Conservation (phyloP, 2,113 vertebrate genomes). For the Camelus bactrianus region DNA sequence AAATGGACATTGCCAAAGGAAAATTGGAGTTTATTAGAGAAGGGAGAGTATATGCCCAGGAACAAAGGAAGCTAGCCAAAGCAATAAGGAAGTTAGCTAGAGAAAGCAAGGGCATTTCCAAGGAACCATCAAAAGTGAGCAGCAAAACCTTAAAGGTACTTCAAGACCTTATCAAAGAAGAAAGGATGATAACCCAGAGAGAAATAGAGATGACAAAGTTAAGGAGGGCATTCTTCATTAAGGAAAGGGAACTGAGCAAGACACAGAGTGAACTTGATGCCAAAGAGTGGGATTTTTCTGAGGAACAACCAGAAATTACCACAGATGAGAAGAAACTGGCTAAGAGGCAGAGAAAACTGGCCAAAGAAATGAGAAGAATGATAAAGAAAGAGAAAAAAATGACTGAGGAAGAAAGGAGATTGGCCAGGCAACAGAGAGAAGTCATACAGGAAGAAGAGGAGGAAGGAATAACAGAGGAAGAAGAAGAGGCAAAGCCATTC, state of each 20-base stretch:
- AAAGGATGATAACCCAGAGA: conserved; percentile 53
- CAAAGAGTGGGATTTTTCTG: conserved; percentile 29
- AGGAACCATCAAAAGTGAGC: not conserved
- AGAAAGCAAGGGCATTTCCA: not conserved
- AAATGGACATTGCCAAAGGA: conserved; percentile 35
- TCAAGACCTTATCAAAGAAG: conserved; percentile 39
- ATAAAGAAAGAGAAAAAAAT: conserved; percentile 50
- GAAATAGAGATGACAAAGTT: conserved; percentile 51
- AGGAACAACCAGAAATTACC: conserved; percentile 49
- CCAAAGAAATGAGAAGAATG: conserved; percentile 45
- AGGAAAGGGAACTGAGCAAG: conserved; percentile 1
- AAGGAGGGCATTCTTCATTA: not conserved
- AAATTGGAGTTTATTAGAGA: conserved; percentile 31
- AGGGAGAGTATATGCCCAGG: conserved; percentile 53
- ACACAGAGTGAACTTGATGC: conserved; percentile 48
- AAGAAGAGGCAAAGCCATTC: not conserved
- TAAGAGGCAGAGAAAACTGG: conserved; percentile 61
- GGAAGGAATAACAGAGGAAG: not conserved
- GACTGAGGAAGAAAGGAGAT: conserved; percentile 13
- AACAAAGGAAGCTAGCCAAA: conserved; percentile 64
- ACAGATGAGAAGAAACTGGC: conserved; percentile 60
- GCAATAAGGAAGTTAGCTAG: not conserved
- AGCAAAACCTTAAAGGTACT: conserved; percentile 34
- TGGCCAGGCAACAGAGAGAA: conserved; percentile 8
- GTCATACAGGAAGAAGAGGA: not conserved